Evolutionary conservation across 2,888 invertebrate genomes (phyloP).

Genomic region (Rotaria magnacalcarata): DNA sequence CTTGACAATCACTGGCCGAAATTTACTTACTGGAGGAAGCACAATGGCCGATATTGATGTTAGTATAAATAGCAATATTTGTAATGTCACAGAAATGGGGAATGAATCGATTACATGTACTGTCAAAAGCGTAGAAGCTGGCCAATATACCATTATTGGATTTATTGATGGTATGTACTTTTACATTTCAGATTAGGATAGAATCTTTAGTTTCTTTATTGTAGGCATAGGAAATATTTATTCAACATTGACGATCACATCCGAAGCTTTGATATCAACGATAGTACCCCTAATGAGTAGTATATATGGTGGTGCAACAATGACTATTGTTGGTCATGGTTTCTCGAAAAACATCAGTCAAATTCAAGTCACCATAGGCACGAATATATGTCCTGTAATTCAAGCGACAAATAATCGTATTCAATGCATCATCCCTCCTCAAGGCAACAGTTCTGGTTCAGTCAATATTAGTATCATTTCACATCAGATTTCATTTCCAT

Average conservation of each 20-base stretch:
- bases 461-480: neutral
- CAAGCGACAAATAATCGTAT: neutral
- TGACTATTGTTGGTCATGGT: constrained; percentile 41
- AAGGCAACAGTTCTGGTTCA: constrained; percentile 5
- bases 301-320: constrained; percentile 36
- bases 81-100: neutral
- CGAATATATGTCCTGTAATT: constrained; percentile 6
- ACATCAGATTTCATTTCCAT: neutral
- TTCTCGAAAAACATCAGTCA: neutral
- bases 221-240: neutral
- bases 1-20: neutral
- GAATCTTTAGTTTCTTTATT: neutral
- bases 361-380: constrained; percentile 32
- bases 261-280: neutral
- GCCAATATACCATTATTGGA: neutral
- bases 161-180: neutral
- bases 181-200: neutral
- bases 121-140: neutral
- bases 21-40: neutral
- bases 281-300: neutral
- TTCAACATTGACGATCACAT: neutral
- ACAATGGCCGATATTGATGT: neutral
- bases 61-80: neutral
- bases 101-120: neutral
- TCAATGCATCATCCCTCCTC: constrained; percentile 34